Conservation (phyloP, 1,140 invertebrate genomes). For the Zophobas morio region DNA sequence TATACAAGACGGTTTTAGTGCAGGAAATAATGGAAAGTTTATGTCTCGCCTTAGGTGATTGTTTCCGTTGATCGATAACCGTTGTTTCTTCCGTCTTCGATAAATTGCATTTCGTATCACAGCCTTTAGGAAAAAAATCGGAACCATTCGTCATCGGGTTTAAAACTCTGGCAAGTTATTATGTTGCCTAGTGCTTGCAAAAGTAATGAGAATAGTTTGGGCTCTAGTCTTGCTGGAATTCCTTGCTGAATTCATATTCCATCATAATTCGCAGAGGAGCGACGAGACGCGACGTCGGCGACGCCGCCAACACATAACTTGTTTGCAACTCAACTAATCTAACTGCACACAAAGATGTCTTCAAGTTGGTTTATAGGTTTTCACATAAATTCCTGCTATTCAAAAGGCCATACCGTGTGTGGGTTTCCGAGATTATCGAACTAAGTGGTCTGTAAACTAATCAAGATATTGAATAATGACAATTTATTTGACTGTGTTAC, state of each 20-base stretch:
- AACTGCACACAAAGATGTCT: slow-evolving; percentile 41
- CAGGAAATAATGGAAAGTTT: slow-evolving; percentile 47
- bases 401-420: slow-evolving; percentile 8
- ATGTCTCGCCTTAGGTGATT: slow-evolving; percentile 47
- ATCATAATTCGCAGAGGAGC: slow-evolving; percentile 29
- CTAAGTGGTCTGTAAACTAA: slow-evolving; percentile 16
- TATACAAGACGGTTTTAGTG: slow-evolving; percentile 48
- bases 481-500: too few relatives aligned
- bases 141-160: slow-evolving; percentile 3
- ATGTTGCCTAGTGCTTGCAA: slow-evolving; percentile 12
- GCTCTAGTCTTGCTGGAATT: slow-evolving; percentile 3
- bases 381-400: slow-evolving; percentile 25
- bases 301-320: slow-evolving; percentile 36
- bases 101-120: slow-evolving; percentile 30
- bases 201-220: slow-evolving; percentile 34
- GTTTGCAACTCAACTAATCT: slow-evolving; percentile 35
- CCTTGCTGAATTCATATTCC: slow-evolving; percentile 10
- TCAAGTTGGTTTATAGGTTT: slow-evolving; percentile 38
- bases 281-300: slow-evolving; percentile 20
- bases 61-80: slow-evolving; percentile 46
- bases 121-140: slow-evolving; percentile 13
- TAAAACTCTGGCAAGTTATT: neutral
- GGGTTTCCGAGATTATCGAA: neutral
- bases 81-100: slow-evolving; percentile 42
- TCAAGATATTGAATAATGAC: slow-evolving; percentile 5